Evolutionary conservation across 1,140 invertebrate species (phyloP), one percentile per base, ranked within the genome.

Genomic region (Mamestra configurata): DNA sequence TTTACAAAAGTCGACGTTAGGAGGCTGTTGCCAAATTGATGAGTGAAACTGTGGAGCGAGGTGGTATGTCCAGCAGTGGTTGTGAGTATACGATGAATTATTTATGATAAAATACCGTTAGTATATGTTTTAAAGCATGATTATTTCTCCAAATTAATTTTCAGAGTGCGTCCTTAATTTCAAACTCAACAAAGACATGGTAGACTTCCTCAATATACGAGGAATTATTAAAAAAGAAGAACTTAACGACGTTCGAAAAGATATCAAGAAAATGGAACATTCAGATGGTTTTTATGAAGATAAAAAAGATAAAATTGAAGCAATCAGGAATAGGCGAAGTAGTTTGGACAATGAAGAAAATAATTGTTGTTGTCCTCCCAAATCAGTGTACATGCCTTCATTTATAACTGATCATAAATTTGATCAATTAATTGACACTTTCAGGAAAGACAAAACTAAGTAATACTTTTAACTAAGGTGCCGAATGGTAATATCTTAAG

Each of bases 131-230:
- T 11, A 11, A 43, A 11, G 11, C 3, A 11, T 43, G 40, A 13
- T 11, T 10, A 22, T 22, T 59, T 24, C 4, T 7, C 1, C 0
- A 49, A 27, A 15, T 13, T 31, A 55, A 20, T 55, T 87, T 86
- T 51, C 81, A 90, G 90, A 89, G 71, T 91, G 90, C 68, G 59
- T 22, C 4, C 53, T 89, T 1, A 76, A 91, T 11, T 91, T 80
- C 46, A 83, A 91, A 78, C 49, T 90, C 0, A 86, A 91, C 43
- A 80, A 85, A 80, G 83, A 86, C 18, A 84, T 84, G 10, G 49
- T 82, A 11, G 84, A 90, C 2, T 89, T 92, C 46, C 77, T 86
- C 18, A 80, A 81, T 24, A 46, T 91, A 4, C 79, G 71, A 37
- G 88, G 89, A 27, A 18, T 90, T 10, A 46, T 86, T 10, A 86